Base-by-base conservation (phyloP, 2,113 vertebrate species). In the Mirza zaza region DNA sequence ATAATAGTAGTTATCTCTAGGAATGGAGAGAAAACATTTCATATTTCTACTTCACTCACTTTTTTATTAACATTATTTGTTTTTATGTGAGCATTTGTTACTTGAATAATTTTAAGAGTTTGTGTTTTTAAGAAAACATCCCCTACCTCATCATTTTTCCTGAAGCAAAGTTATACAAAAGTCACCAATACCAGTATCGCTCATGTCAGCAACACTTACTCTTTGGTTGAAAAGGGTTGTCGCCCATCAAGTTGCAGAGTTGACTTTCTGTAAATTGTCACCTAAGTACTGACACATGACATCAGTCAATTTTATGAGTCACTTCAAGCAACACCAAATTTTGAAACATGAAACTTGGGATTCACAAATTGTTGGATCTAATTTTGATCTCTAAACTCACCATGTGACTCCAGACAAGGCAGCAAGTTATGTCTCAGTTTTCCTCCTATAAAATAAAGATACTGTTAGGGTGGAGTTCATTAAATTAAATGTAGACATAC, bases 391-490 rank as follows among this genome's bases (percentile, higher is more conserved):
- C 52, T 65, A 91, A 83, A 96, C 95, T 97, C 63, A 97, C 93
- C 96, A 88, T 91, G 61, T 94, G 73, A 97, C 73, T 90, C 57
- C 81, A 97, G 59, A 96, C 77, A 97, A 95, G 36, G 32, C 29
- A 93, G 71, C 36, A 97, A 97, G 59, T 80, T 95, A 79, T 73
- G n/a, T 65, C 80, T 97, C 67, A 80, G 73, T 90, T 97, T 90
- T 97, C 80, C 68, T 94, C 81, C 95, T 97, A 91, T 65, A 95
- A 98, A 97, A 96, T 71, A 95, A 94, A 97, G 65, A 96, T 76
- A 95, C 18, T 42, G 91, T 97, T 91, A 97, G 67, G 80, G 7
- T 87, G 18, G 15, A 70, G 83, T 29, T 93, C n/a, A 88, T 57
- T 92, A 79, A 80, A 90, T 88, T 75, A 87, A 89, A 85, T 42